phyloP scores from a whole-genome alignment of 1,140 invertebrate species.

The Bombus polaris region DNA sequence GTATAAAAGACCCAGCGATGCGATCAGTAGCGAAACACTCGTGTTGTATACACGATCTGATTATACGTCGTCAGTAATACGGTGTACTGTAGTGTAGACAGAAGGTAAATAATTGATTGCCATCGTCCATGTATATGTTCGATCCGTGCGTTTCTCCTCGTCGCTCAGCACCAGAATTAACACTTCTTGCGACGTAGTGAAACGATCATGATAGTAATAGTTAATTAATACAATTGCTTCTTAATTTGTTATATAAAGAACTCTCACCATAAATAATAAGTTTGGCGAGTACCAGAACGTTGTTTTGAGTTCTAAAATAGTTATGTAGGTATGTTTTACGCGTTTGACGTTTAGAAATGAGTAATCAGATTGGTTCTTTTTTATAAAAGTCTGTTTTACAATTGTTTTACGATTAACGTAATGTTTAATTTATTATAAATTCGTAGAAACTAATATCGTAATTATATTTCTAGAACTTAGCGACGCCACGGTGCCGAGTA shows the following conservation, averaged over 20 bases:
- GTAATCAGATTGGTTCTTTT: neutral
- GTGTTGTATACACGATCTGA: slow-evolving; percentile 2
- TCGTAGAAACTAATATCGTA: neutral
- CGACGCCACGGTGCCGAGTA: neutral
- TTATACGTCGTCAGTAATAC: slow-evolving; percentile 22
- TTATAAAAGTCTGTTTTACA: slow-evolving; percentile 16
- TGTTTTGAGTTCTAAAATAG: neutral
- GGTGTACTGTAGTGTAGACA: neutral
- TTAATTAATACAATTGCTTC: neutral
- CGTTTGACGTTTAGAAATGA: slow-evolving; percentile 10
- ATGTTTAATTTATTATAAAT: slow-evolving; percentile 11
- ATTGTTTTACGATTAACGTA: slow-evolving; percentile 20
- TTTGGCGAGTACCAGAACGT: neutral
- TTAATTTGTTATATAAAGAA: neutral
- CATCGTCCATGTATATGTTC: slow-evolving; percentile 32
- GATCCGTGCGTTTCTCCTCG: slow-evolving; percentile 41
- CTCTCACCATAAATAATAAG: neutral
- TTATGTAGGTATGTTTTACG: neutral
- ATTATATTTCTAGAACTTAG: neutral
- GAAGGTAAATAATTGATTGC: slow-evolving; percentile 33
- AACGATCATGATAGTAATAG: neutral
- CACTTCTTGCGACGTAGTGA: neutral
- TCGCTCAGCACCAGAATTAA: slow-evolving; percentile 33
- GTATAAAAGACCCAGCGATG: neutral
- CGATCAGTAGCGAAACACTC: neutral